A percentile compares a stretch with the other conserved stretches of the same genome.
phyloP scores from a whole-genome alignment of 2,888 invertebrate species.

The Malthinus flaveolus region DNA sequence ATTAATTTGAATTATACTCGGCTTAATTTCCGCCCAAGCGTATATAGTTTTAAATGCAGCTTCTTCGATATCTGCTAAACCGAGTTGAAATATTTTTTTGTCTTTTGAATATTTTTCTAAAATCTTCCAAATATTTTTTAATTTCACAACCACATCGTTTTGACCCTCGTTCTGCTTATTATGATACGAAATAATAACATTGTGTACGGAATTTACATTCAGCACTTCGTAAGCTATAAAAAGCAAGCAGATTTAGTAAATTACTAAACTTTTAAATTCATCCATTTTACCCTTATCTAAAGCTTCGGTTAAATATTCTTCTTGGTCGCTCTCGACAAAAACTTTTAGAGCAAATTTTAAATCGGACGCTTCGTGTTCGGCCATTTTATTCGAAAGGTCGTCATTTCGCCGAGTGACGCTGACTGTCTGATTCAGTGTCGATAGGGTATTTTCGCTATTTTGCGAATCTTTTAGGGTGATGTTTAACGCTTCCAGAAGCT shows the following conservation, averaged over 20 bases:
- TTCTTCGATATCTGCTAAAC: slow-evolving; percentile 89
- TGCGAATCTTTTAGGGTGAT: slow-evolving; percentile 59
- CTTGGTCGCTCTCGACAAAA: slow-evolving; percentile 74
- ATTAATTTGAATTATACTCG: slow-evolving; percentile 90
- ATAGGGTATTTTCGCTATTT: slow-evolving; percentile 39
- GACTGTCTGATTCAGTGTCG: slow-evolving; percentile 53
- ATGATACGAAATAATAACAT: slow-evolving; percentile 79
- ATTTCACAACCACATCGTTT: slow-evolving; percentile 59
- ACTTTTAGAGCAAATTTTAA: slow-evolving; percentile 86
- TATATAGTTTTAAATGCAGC: slow-evolving; percentile 75
- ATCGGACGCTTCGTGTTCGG: slow-evolving; percentile 72
- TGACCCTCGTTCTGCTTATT: slow-evolving; percentile 51
- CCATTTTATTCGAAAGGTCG: slow-evolving; percentile 66
- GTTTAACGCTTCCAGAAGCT: slow-evolving; percentile 67
- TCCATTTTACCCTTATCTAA: slow-evolving; percentile 67
- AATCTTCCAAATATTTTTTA: slow-evolving; percentile 76
- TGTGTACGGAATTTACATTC: slow-evolving; percentile 75
- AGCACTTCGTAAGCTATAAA: slow-evolving; percentile 72
- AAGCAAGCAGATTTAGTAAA: slow-evolving; percentile 22
- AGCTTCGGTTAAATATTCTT: slow-evolving; percentile 69
- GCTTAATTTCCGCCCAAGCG: slow-evolving; percentile 77
- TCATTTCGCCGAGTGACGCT: slow-evolving; percentile 63
- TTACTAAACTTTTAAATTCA: neutral
- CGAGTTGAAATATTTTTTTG: slow-evolving; percentile 72
- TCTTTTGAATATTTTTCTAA: slow-evolving; percentile 71